Conservation (phyloP, 2,113 vertebrate genomes). For the Tragelaphus scriptus region DNA sequence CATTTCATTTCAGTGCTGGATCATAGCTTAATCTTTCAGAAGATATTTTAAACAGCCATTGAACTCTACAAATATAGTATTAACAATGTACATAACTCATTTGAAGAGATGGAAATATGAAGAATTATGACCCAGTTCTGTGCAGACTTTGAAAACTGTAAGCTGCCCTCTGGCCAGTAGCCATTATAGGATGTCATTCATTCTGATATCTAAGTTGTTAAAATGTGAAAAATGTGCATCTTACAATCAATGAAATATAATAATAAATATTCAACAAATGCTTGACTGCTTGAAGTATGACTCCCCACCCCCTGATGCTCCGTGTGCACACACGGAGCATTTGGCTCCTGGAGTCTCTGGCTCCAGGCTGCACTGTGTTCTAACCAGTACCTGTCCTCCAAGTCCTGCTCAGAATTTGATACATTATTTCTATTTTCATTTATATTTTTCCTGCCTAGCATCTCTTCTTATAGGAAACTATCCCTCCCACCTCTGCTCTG, state of each 20-base stretch:
- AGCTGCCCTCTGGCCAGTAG: background rate
- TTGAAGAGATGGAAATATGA: background rate
- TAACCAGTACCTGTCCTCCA: background rate
- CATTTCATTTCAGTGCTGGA: constrained; percentile 2
- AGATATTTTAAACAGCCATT: constrained; percentile 9
- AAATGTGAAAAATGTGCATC: background rate
- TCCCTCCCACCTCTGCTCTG: background rate
- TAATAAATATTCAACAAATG: background rate
- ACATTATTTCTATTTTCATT: background rate
- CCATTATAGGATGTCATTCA: background rate
- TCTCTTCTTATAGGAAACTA: background rate
- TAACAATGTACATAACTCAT: background rate
- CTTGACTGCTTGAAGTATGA: background rate
- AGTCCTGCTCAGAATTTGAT: background rate
- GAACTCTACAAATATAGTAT: background rate
- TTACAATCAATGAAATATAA: background rate
- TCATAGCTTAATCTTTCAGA: background rate
- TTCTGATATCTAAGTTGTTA: constrained; percentile 22
- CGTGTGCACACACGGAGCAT: accelerated
- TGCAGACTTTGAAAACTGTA: constrained; percentile 25
- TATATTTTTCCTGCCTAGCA: background rate
- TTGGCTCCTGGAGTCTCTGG: background rate
- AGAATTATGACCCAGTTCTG: background rate
- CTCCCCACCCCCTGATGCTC: accelerated
- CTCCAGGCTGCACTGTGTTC: background rate